A percentile compares a stretch with the other conserved stretches of the same genome.
These are phyloP conservation scores for Hoplodrina ambigua DNA, from an alignment of 2,888 invertebrate species.

Conservation along the genomic window DNA sequence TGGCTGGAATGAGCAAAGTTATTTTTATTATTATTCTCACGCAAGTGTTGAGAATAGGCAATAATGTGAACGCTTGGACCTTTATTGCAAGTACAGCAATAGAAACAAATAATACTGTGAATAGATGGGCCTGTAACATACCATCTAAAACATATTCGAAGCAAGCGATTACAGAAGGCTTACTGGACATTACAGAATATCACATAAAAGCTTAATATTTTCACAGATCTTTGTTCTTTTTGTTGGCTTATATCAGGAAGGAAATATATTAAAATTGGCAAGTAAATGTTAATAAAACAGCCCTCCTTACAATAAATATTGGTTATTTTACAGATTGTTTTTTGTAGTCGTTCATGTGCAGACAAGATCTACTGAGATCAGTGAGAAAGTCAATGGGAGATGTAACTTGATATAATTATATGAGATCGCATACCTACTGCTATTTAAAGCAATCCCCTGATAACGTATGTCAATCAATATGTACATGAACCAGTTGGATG, in stretches of 20 bases:
- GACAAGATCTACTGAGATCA: not conserved
- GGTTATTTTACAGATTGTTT: not conserved
- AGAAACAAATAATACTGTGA: conserved; percentile 31
- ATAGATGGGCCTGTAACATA: conserved; percentile 35
- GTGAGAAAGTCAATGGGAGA: not conserved
- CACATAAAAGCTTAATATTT: not conserved
- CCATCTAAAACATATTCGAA: not conserved
- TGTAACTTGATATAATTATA: not conserved
- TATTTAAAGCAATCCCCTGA: conserved; percentile 12
- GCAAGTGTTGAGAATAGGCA: conserved; percentile 44
- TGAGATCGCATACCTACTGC: not conserved
- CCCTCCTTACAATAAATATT: too few species aligned
- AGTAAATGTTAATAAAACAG: too few species aligned
- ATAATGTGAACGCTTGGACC: conserved; percentile 22
- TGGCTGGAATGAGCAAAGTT: conserved; percentile 39
- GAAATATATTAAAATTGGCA: not conserved
- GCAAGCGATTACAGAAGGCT: not conserved
- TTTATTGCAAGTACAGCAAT: conserved; percentile 41
- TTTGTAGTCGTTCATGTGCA: not conserved
- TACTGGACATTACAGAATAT: not conserved
- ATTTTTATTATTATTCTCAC: conserved; percentile 54
- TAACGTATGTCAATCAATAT: not conserved
- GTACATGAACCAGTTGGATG: not conserved
- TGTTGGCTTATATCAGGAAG: too few species aligned
- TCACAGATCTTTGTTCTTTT: not conserved